phyloP scores from a whole-genome alignment of 2,888 invertebrate genomes.

The Ichneumon xanthorius region DNA sequence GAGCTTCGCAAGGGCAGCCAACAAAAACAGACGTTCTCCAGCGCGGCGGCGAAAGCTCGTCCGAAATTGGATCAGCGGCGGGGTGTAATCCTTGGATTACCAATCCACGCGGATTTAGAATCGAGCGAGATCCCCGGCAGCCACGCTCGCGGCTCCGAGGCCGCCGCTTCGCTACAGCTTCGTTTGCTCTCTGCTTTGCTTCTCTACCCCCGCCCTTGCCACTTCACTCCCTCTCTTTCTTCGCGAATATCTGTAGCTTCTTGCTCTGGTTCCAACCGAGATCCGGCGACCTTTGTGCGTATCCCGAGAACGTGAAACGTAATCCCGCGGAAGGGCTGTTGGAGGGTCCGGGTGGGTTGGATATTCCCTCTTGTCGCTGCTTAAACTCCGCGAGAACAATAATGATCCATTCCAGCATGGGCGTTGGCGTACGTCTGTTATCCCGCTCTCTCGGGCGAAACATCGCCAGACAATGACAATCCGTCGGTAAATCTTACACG shows the following conservation, averaged over 20 bases:
- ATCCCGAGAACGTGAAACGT: slow-evolving; percentile 66
- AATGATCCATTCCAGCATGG: slow-evolving; percentile 52
- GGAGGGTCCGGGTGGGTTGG: slow-evolving; percentile 28
- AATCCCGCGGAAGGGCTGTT: slow-evolving; percentile 42
- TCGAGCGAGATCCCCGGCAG: slow-evolving; percentile 59
- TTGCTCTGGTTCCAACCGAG: slow-evolving; percentile 45
- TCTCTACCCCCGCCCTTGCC: slow-evolving; percentile 1
- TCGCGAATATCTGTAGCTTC: slow-evolving; percentile 58
- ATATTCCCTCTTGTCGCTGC: slow-evolving; percentile 52
- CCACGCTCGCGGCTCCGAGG: slow-evolving; percentile 46
- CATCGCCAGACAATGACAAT: slow-evolving; percentile 45
- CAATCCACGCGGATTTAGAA: slow-evolving; percentile 70
- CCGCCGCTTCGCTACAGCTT: slow-evolving; percentile 46
- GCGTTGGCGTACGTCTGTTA: slow-evolving; percentile 19
- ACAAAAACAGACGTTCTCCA: slow-evolving; percentile 66
- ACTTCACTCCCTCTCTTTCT: slow-evolving; percentile 20
- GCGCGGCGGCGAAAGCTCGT: slow-evolving; percentile 62
- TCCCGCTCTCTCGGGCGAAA: slow-evolving; percentile 30
- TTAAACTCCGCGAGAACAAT: slow-evolving; percentile 56
- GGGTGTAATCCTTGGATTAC: slow-evolving; percentile 72
- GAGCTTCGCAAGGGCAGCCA: slow-evolving; percentile 47
- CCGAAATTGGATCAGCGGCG: slow-evolving; percentile 71
- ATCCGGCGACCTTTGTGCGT: slow-evolving; percentile 58
- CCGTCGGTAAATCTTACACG: background rate
- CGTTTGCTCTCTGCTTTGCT: slow-evolving; percentile 61